phyloP scores from a whole-genome alignment of 1,140 invertebrate genomes.

The Zaprionus lachaisei region DNA sequence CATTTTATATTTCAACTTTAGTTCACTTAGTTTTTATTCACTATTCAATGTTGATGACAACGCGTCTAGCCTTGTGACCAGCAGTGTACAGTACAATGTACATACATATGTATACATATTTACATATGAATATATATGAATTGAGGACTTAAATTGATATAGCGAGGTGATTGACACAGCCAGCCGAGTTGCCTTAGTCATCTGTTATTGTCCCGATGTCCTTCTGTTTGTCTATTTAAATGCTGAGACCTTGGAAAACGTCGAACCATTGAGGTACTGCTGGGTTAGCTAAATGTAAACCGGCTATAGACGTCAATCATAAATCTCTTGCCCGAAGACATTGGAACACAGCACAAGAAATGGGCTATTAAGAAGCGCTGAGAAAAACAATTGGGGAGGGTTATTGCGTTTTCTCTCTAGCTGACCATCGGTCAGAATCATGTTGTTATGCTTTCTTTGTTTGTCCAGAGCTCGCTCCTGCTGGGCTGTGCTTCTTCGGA shows the following conservation, averaged over 20 bases:
- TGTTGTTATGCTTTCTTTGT: slow-evolving; percentile 9
- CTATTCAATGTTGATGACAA: no score
- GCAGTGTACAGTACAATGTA: no score
- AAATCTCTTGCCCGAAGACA: neutral
- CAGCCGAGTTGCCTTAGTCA: no score
- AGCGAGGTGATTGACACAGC: no score
- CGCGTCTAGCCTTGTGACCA: no score
- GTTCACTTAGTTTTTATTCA: no score
- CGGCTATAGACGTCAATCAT: neutral
- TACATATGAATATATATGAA: no score
- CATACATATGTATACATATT: no score
- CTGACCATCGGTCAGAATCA: slow-evolving; percentile 38
- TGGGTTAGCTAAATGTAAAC: neutral
- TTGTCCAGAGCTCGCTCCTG: neutral
- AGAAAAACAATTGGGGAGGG: neutral
- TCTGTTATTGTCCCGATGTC: no score
- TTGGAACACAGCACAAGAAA: neutral
- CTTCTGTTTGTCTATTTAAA: no score
- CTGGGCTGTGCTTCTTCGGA: slow-evolving; percentile 16
- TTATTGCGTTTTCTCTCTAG: slow-evolving; percentile 6
- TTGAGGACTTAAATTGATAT: no score
- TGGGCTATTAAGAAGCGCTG: neutral
- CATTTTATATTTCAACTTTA: no score
- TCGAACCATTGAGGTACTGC: neutral
- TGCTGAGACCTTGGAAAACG: neutral